phyloP scores from a whole-genome alignment of 2,113 vertebrate genomes.

The Amblyopsis rosae region DNA sequence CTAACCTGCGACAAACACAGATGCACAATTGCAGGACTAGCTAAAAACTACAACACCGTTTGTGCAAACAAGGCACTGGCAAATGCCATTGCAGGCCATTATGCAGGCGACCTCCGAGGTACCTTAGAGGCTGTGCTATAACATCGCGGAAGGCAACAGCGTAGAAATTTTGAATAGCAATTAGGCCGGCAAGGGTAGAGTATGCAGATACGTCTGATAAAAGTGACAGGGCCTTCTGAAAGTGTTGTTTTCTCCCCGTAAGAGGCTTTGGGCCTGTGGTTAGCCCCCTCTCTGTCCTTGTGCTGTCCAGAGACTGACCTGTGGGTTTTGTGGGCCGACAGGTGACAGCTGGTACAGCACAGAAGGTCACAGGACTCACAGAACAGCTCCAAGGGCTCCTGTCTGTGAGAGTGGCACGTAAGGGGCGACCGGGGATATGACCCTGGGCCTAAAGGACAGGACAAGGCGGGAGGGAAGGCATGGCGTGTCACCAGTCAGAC shows the following conservation, averaged over 20 bases:
- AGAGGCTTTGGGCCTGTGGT: constrained; percentile 58
- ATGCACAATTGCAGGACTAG: constrained; percentile 22
- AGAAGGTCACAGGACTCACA: constrained; percentile 82
- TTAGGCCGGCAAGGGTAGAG: constrained; percentile 56
- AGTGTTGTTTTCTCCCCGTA: constrained; percentile 22
- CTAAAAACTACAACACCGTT: constrained; percentile 47
- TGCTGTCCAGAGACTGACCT: constrained; percentile 70
- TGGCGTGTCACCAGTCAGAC: constrained; percentile 12
- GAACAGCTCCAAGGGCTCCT: constrained; percentile 82
- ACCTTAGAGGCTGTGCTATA: constrained; percentile 42
- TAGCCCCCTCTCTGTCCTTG: constrained; percentile 57
- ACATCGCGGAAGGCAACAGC: constrained; percentile 63
- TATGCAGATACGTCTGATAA: constrained; percentile 64
- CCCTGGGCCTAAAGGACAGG: constrained; percentile 63
- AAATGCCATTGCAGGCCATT: constrained; percentile 50
- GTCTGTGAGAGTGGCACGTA: constrained; percentile 78
- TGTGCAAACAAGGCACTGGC: constrained; percentile 41
- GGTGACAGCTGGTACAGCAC: constrained; percentile 83
- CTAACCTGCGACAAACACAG: constrained; percentile 62
- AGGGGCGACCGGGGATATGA: constrained; percentile 71
- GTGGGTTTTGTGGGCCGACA: constrained; percentile 82
- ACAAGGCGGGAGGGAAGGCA: constrained; percentile 2
- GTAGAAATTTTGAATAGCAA: constrained; percentile 63
- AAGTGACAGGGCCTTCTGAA: constrained; percentile 63
- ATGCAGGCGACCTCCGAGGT: constrained; percentile 66